A percentile compares a stretch with the other conserved stretches of the same genome.
These are phyloP conservation scores for Philypnodon macrostomus DNA, from an alignment of 2,797 vertebrate genomes.

Conservation along the genomic window DNA sequence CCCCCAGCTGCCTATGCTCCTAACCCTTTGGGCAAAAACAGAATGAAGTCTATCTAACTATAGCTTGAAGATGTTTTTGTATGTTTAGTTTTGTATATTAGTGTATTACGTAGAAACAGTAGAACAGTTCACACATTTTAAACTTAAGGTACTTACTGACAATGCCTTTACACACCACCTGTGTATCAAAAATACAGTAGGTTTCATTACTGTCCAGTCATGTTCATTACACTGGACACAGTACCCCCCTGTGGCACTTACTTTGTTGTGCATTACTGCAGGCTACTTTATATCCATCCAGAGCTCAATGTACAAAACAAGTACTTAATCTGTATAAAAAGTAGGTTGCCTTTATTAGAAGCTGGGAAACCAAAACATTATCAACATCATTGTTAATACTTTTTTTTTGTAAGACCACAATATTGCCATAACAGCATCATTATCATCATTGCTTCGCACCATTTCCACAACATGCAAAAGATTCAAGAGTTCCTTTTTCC, in stretches of 20 bases:
- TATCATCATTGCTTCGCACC: conserved; percentile 47
- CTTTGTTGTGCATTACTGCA: not conserved
- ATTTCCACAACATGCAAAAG: conserved; percentile 74
- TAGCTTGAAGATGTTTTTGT: no score
- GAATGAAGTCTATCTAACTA: no score
- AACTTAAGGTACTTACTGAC: no score
- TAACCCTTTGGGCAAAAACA: no score
- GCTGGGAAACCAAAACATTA: conserved; percentile 77
- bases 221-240: no score
- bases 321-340: conserved; percentile 75
- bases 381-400: conserved; percentile 69
- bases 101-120: no score
- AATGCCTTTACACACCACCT: no score
- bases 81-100: no score
- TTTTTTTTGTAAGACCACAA: conserved; percentile 64
- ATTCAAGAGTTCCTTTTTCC: conserved; percentile 62
- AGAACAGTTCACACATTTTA: no score
- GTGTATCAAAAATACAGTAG: no score
- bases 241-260: not conserved
- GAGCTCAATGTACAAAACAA: conserved; percentile 65
- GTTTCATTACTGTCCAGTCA: no score
- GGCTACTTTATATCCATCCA: conserved; percentile 24
- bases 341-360: conserved; percentile 79
- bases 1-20: no score
- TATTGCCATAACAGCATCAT: conserved; percentile 62